Evolutionary conservation across 2,888 invertebrate genomes (phyloP).

Genomic region (Lagria hirta): DNA sequence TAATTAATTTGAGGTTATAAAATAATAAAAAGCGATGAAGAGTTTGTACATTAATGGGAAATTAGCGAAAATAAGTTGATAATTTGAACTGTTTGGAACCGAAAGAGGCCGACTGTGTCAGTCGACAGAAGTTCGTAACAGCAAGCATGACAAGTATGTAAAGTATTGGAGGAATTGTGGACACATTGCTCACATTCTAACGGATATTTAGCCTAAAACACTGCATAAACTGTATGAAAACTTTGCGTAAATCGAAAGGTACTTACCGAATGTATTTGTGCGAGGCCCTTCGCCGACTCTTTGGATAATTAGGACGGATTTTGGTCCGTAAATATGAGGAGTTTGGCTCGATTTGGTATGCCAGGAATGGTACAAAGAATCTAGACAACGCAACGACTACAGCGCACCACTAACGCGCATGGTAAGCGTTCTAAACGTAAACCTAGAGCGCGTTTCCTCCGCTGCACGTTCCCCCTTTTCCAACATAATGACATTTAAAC

Average conservation of each 20-base stretch:
- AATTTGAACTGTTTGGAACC: constrained; percentile 47
- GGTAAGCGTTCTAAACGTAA: constrained; percentile 66
- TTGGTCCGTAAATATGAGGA: constrained; percentile 70
- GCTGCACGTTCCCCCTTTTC: constrained; percentile 27
- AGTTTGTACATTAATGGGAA: constrained; percentile 27
- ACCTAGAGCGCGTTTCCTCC: constrained; percentile 54
- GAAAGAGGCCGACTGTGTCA: constrained; percentile 51
- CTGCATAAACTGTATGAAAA: constrained; percentile 64
- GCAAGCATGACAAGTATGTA: constrained; percentile 76
- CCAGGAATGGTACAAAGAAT: constrained; percentile 97
- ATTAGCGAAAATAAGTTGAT: constrained; percentile 35
- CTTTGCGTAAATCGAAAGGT: constrained; percentile 58
- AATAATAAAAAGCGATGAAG: too few relatives aligned
- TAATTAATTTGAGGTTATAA: too few relatives aligned
- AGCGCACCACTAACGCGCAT: constrained; percentile 80
- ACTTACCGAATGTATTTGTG: constrained; percentile 74
- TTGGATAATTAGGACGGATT: constrained; percentile 68
- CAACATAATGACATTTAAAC: too few relatives aligned
- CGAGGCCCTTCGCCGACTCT: constrained; percentile 64
- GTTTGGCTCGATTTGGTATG: constrained; percentile 84
- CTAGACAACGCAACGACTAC: constrained; percentile 88
- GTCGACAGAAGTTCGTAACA: constrained; percentile 57
- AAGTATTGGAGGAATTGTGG: constrained; percentile 75
- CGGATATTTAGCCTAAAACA: constrained; percentile 64
- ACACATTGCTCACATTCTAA: constrained; percentile 74